phyloP scores from a whole-genome alignment of 2,797 vertebrate species.

The Anableps anableps region DNA sequence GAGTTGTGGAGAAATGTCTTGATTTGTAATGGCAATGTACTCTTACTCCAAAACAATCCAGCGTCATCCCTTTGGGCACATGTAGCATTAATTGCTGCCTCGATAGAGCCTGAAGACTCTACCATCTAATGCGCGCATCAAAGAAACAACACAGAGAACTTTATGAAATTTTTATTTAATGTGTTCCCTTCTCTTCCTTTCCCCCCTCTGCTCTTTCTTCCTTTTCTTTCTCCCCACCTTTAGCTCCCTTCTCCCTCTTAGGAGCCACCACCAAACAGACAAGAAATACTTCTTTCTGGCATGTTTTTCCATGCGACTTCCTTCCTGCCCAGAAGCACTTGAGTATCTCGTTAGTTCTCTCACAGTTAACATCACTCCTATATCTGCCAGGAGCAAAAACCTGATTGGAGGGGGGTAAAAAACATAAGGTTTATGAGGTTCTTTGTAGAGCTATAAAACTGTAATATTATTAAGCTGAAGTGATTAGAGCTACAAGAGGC shows the following conservation, averaged over 20 bases:
- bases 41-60: slow-evolving; percentile 65
- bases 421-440: slow-evolving; percentile 58
- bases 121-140: slow-evolving; percentile 80
- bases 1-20: slow-evolving; percentile 51
- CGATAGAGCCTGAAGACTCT: slow-evolving; percentile 80
- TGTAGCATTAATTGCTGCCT: slow-evolving; percentile 84
- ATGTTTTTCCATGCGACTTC: slow-evolving; percentile 81
- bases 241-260: slow-evolving; percentile 53
- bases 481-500: slow-evolving; percentile 69
- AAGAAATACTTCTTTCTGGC: slow-evolving; percentile 77
- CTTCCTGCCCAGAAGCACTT: slow-evolving; percentile 85
- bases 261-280: slow-evolving; percentile 79
- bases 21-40: slow-evolving; percentile 63
- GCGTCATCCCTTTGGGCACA: slow-evolving; percentile 64
- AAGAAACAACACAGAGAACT: slow-evolving; percentile 81
- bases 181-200: slow-evolving; percentile 79
- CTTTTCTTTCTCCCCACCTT: slow-evolving; percentile 77
- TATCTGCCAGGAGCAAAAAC: slow-evolving; percentile 80
- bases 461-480: slow-evolving; percentile 63
- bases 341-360: slow-evolving; percentile 82
- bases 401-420: slow-evolving; percentile 40
- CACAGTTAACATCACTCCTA: slow-evolving; percentile 71
- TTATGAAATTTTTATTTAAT: slow-evolving; percentile 87
- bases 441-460: slow-evolving; percentile 59
- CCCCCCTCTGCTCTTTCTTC: slow-evolving; percentile 68